phyloP scores from a whole-genome alignment of 2,797 vertebrate genomes.

The Tokudaia muenninki region DNA sequence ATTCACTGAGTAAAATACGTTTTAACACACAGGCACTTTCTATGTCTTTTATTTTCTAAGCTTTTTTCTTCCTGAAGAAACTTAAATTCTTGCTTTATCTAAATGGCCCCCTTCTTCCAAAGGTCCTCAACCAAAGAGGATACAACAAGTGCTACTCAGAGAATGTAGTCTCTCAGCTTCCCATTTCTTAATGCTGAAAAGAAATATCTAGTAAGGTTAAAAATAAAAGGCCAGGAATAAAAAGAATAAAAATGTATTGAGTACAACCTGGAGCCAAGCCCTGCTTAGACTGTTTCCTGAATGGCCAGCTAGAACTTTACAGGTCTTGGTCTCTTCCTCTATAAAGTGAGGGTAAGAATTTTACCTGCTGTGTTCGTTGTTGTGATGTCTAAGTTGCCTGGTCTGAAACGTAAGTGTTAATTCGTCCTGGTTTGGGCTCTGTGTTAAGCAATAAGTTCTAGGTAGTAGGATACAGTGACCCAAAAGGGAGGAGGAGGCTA shows the following conservation, averaged over 20 bases:
- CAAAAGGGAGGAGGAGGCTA: neutral
- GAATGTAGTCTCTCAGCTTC: neutral
- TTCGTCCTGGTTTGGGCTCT: neutral
- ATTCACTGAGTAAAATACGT: neutral
- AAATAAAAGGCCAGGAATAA: neutral
- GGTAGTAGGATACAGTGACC: neutral
- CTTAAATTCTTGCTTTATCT: neutral
- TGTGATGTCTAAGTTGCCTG: constrained; percentile 23
- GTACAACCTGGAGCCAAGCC: neutral
- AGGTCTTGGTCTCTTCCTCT: constrained; percentile 15
- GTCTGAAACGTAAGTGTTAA: neutral
- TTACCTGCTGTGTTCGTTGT: neutral
- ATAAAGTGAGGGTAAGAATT: neutral
- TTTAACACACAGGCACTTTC: neutral
- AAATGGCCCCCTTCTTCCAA: neutral
- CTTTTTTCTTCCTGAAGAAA: neutral
- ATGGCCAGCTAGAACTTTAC: neutral
- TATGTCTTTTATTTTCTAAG: neutral
- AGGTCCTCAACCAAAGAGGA: neutral
- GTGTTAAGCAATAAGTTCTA: neutral
- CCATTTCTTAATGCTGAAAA: constrained; percentile 21
- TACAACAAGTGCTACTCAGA: neutral
- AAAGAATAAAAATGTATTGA: constrained; percentile 6
- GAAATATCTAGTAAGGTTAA: neutral
- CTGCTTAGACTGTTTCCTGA: neutral